phyloP scores from a whole-genome alignment of 1,140 invertebrate genomes.

The Drosophila dunni region DNA sequence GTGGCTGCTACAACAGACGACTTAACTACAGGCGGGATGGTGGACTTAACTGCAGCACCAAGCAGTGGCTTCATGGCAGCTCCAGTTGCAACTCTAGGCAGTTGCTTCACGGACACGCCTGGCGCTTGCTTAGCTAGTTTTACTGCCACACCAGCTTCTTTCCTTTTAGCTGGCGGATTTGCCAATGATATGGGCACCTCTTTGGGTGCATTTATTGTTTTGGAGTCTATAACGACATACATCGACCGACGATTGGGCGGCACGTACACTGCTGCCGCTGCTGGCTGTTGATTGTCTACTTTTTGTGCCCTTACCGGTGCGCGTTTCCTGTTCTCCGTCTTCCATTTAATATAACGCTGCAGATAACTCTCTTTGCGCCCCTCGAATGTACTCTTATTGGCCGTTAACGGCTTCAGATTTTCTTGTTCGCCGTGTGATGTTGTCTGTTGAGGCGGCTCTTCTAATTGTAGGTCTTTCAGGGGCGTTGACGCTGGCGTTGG shows the following conservation, averaged over 20 bases:
- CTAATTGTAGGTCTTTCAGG: not conserved
- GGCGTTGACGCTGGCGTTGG: constrained; percentile 1
- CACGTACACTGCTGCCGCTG: not conserved
- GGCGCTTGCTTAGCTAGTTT: not conserved
- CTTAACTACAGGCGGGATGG: not conserved
- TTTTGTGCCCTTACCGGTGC: not conserved
- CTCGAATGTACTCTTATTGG: not conserved
- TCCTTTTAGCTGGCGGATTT: not conserved
- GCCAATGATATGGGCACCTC: not conserved
- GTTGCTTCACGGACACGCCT: not conserved
- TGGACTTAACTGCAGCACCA: not conserved
- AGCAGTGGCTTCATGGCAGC: not conserved
- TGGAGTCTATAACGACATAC: constrained; percentile 41
- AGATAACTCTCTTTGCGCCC: constrained; percentile 35
- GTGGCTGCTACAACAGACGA: too few relatives aligned
- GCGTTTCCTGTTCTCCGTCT: constrained; percentile 20
- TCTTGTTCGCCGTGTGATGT: not conserved
- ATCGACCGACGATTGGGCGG: constrained; percentile 34
- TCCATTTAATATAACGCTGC: constrained; percentile 52
- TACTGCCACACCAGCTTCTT: not conserved
- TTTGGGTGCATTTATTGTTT: not conserved
- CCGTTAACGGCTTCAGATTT: not conserved
- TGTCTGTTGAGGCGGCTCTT: constrained; percentile 9
- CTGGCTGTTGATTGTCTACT: not conserved
- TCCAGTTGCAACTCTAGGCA: not conserved